These are phyloP conservation scores for Schlechtendalia chinensis DNA, from an alignment of 1,140 invertebrate species.

Conservation along the genomic window DNA sequence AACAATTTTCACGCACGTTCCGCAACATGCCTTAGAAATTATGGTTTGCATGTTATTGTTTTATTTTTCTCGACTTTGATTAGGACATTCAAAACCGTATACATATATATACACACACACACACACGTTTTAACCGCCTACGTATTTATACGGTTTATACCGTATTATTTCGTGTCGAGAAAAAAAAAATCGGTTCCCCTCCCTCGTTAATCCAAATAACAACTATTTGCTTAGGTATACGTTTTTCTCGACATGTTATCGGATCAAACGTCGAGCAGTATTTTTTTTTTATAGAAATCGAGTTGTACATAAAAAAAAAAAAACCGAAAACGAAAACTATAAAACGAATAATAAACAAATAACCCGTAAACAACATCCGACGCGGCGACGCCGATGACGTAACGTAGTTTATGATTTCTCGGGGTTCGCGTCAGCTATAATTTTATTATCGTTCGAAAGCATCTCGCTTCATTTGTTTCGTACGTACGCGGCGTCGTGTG, in stretches of 20 bases:
- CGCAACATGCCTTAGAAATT: conserved; percentile 19
- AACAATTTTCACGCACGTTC: conserved; percentile 40
- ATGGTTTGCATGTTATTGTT: conserved; percentile 25
- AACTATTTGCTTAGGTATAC: neutral
- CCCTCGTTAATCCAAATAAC: conserved; percentile 6
- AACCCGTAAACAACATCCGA: conserved; percentile 8
- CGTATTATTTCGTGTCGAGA: neutral
- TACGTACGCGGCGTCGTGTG: neutral
- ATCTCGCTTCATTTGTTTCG: neutral
- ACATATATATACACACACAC: neutral
- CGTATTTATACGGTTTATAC: neutral
- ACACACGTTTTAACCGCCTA: neutral
- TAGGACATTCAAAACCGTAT: neutral
- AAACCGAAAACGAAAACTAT: neutral
- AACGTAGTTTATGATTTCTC: conserved; percentile 17
- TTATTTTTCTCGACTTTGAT: neutral
- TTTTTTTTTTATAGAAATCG: neutral
- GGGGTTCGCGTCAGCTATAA: neutral
- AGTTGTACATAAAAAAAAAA: neutral
- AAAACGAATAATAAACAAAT: conserved; percentile 16
- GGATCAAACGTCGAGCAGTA: conserved; percentile 15
- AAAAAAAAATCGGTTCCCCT: neutral
- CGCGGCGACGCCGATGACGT: neutral
- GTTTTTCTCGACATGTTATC: neutral
- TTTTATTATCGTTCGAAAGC: conserved; percentile 10